phyloP scores from a whole-genome alignment of 2,113 vertebrate genomes.

The Philantomba maxwellii region DNA sequence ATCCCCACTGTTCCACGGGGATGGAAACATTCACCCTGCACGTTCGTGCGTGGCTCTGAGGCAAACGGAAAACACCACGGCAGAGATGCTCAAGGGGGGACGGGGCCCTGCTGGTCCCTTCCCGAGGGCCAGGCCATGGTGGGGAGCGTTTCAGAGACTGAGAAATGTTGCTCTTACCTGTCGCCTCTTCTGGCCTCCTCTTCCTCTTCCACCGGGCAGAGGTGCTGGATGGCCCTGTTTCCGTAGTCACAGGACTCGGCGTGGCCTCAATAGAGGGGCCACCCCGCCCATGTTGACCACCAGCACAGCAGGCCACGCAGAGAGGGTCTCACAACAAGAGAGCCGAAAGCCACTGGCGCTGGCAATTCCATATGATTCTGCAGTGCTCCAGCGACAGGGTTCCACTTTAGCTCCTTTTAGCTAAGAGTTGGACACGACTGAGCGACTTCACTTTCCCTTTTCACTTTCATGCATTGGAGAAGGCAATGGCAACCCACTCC shows the following conservation, averaged over 20 bases:
- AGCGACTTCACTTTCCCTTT: too few species aligned
- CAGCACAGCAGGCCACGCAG: background rate
- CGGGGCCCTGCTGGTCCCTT: fast-evolving
- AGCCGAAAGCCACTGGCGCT: fast-evolving
- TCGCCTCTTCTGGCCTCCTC: background rate
- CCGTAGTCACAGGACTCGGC: fast-evolving
- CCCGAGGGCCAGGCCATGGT: fast-evolving
- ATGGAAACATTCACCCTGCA: background rate
- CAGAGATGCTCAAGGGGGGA: too few species aligned
- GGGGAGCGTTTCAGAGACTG: background rate
- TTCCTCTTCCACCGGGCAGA: background rate
- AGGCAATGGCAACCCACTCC: too few species aligned
- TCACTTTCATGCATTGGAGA: too few species aligned
- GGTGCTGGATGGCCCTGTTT: background rate
- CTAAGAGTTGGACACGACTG: too few species aligned
- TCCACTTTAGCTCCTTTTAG: background rate
- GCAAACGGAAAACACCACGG: background rate
- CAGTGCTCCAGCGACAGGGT: background rate
- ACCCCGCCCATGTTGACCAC: fast-evolving
- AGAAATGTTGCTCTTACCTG: background rate
- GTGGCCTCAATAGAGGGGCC: background rate
- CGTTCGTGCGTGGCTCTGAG: fast-evolving
- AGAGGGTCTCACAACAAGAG: background rate
- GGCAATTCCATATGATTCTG: background rate
- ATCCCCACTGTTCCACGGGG: background rate